Evolutionary conservation across 2,888 invertebrate species (phyloP), one percentile per base, ranked within the genome.

Genomic region (Cephus runcator): DNA sequence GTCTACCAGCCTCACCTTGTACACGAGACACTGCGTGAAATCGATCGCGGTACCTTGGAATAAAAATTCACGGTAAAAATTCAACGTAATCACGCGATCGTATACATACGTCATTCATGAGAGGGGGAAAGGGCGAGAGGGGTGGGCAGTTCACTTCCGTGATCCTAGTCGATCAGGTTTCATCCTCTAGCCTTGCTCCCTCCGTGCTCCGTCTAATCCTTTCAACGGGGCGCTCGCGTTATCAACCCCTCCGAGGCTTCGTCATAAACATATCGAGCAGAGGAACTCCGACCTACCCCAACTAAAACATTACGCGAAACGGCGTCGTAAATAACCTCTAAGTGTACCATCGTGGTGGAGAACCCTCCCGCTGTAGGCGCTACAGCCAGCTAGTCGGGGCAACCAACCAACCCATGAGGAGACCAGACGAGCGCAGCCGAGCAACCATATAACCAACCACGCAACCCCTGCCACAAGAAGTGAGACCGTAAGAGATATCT

Each of bases 261-360:
- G 88, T 88, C 90, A 89, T 91, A 90, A 91, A 91, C 89, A 88
- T 89, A 88, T 89, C 88, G 86, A 82, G 83, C 85, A 77, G 76
- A 71, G 31, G n/a, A 76, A 69, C 81, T 84, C 82, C 83, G 89
- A 90, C 90, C 90, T 90, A 84, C 87, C 90, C 83, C 87, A 90
- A 90, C 87, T 85, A 83, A 88, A 89, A 89, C 87, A 85, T 89
- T 87, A 84, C 85, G 84, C 87, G 88, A 87, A 91, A 91, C 88
- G 86, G 85, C 88, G 85, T 87, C 90, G 88, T 91, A 91, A 91
- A 91, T 91, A 91, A 90, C 87, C 84, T 85, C 89, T 88, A 88
- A 90, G 87, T 89, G 87, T 87, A 83, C 84, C 86, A 83, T 85
- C 86, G 86, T 79, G 71, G 34, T 56, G 23, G 56, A 56, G 23